Evolutionary conservation across 2,797 vertebrate species (phyloP), one percentile per base, ranked within the genome.

Genomic region (Catamblyrhynchus diadema): DNA sequence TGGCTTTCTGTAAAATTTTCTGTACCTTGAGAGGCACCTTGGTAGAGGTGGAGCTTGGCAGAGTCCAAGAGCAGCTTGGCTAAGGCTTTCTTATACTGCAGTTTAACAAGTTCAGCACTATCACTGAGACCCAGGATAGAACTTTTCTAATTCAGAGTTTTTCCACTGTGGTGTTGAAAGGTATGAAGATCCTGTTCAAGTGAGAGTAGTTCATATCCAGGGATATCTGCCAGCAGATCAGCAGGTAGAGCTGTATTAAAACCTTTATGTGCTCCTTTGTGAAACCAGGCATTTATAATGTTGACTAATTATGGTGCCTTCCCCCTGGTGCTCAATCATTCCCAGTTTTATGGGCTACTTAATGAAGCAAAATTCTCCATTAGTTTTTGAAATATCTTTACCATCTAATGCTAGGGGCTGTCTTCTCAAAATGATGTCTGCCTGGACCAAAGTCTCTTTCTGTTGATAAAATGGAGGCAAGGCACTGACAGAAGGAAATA

Each of bases 211-310:
- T 93, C 59, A 57, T 35, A 72, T 72, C 42, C 73, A 88, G 77
- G 19, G n/a, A 42, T 77, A 70, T 42, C 65, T 86, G 73, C 83
- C 86, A 81, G 53, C 35, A 83, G 39, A 90, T 93, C 92, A 84
- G 60, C 86, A 88, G 47, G 53, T 79, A 91, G 73, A 86, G 48
- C 64, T 81, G 39, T 78, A 62, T 66, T 77, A 86, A 95, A 93
- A 56, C 41, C 53, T 88, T 90, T 50, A 35, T 21, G 30, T 60
- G 33, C 41, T 88, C 25, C 47, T 80, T 84, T 90, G 77, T 95
- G 93, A 95, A 91, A 92, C 73, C 67, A 93, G 47, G 42, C 86
- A 86, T 93, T 93, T 81, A 80, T 81, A 95, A 90, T 64, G 61
- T 81, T 79, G 82, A 86, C 73, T 91, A 75, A 90, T 94, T 93